Conservation (phyloP, 1,140 invertebrate species). For the Drosophila chauvacae region DNA sequence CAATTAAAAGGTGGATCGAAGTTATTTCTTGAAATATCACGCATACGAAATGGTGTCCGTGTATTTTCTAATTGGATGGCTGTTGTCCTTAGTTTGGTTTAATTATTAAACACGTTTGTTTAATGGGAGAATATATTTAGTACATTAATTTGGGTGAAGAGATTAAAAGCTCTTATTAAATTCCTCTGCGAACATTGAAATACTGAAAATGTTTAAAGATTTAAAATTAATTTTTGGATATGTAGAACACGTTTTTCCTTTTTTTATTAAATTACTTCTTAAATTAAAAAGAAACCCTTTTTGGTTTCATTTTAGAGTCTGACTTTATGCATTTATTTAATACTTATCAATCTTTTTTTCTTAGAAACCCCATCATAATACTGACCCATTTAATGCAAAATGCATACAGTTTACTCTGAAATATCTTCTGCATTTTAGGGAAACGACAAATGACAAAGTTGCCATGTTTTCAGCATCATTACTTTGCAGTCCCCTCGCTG, state of each 20-base stretch:
- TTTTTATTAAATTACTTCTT: too few species aligned
- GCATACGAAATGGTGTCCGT: constrained; percentile 25
- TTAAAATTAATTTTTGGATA: neutral
- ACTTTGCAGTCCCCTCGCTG: constrained; percentile 30
- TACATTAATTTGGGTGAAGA: neutral
- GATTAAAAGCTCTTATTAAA: neutral
- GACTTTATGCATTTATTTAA: neutral
- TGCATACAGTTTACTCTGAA: constrained; percentile 23
- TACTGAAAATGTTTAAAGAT: neutral
- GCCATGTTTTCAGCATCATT: constrained; percentile 46
- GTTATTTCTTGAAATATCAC: constrained; percentile 36
- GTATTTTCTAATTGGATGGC: constrained; percentile 17
- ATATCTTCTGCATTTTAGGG: constrained; percentile 20
- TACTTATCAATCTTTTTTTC: neutral
- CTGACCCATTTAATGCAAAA: constrained; percentile 36
- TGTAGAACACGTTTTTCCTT: too few species aligned
- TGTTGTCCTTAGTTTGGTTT: constrained; percentile 7
- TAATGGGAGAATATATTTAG: neutral
- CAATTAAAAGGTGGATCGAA: constrained; percentile 48
- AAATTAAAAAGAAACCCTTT: neutral
- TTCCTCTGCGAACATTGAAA: too few species aligned
- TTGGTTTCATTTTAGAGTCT: neutral
- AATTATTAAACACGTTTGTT: constrained; percentile 8
- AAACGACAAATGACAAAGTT: constrained; percentile 39
- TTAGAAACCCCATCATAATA: constrained; percentile 12